Base-by-base conservation (phyloP, 2,113 vertebrate genomes). In the Morone saxatilis region DNA sequence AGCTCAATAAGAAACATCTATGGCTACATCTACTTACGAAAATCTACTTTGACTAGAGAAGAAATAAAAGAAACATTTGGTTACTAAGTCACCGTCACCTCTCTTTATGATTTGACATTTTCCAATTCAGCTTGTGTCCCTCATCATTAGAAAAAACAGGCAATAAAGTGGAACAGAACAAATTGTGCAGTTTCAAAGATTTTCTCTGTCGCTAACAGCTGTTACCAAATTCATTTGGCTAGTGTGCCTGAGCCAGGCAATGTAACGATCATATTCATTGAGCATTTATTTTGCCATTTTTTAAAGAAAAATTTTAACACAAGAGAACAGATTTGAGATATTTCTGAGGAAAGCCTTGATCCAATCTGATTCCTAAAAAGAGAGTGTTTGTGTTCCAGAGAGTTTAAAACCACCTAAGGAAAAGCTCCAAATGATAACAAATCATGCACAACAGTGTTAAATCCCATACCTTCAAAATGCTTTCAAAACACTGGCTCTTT, bases 1-100 rank as follows among this genome's bases (percentile, higher is more conserved):
- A 25, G 16, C 9, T 71, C 51, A 31, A 61, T 47, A 57, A 45
- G 59, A 22, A 66, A 62, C 65, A 63, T 85, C 76, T 89, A 57
- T 36, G 47, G n/a, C 60, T 41, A 62, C 53, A 47, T 45, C 10
- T n/a, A 22, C 61, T 38, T 25, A 1, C 36, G 4, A n/a, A 43
- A n/a, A 16, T 62, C 4, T 56, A 11, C 76, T 68, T 78, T 68
- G 16, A 47, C 22, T 41, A 61, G 20, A 31, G 20, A 50, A 25
- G 31, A 70, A 80, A 82, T 43, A 67, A 74, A 86, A 62, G 25
- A 38, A 20, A 5, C 6, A 45, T 56, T 73, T 76, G 75, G 71
- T 50, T 68, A 20, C 25, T 19, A n/a, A 60, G 50, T 36, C 50
- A 36, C 13, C 19, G 31, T 57, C 16, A 45, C 38, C 40, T 36